Percentiles rank a stretch among this genome's conserved stretches.
Conservation (phyloP, 1,140 invertebrate genomes). For the Trichogramma pretiosum region DNA sequence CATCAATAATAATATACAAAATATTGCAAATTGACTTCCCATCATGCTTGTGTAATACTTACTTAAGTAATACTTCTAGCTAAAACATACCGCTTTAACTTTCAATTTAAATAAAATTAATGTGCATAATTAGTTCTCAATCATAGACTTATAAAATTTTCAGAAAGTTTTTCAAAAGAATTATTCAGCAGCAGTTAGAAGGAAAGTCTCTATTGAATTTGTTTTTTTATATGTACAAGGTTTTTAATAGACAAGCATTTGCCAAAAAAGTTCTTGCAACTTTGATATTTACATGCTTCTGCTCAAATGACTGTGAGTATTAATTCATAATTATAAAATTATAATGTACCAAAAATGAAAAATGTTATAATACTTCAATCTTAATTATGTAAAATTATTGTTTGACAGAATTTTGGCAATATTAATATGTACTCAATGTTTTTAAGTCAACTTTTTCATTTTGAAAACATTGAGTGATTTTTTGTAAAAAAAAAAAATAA, state of each 20-base stretch:
- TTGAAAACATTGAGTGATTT: no score
- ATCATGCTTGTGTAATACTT: constrained; percentile 10
- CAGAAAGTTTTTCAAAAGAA: background rate
- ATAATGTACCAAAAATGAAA: no score
- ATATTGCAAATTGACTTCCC: constrained; percentile 17
- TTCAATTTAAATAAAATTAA: no score
- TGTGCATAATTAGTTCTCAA: constrained; percentile 7
- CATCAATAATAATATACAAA: constrained; percentile 12
- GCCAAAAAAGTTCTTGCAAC: constrained; percentile 2
- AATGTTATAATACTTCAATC: no score
- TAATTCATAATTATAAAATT: no score
- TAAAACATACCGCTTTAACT: constrained; percentile 2
- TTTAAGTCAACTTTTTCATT: no score
- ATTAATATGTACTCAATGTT: no score
- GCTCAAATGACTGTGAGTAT: no score
- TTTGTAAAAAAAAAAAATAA: no score
- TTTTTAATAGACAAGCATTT: constrained; percentile 2
- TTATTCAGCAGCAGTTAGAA: background rate
- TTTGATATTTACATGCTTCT: background rate
- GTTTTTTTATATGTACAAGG: constrained; percentile 15
- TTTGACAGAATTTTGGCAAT: no score
- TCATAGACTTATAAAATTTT: background rate
- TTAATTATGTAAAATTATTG: no score
- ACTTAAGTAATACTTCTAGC: constrained; percentile 12
- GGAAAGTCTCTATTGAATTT: constrained; percentile 13